Conservation (phyloP, 1,140 invertebrate genomes). For the Tachypleus tridentatus region DNA sequence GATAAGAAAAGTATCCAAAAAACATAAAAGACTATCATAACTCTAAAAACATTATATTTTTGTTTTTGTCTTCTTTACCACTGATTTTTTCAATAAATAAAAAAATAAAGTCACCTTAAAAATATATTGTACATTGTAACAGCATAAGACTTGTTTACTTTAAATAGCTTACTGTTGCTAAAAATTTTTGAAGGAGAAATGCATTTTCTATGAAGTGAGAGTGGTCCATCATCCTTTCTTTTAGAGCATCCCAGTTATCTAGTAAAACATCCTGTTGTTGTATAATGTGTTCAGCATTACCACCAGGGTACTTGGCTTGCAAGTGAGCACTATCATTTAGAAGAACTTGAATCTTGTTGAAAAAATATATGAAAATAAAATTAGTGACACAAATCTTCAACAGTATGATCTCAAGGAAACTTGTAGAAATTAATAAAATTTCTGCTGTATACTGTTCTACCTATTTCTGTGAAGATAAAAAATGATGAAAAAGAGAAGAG, state of each 20-base stretch:
- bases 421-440: too few relatives aligned
- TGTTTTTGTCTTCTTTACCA: too few relatives aligned
- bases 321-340: conserved; percentile 81
- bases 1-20: too few relatives aligned
- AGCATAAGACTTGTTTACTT: conserved; percentile 1
- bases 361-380: too few relatives aligned
- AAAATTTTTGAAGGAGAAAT: conserved; percentile 76
- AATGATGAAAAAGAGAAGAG: conserved; percentile 6
- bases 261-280: conserved; percentile 73
- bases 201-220: conserved; percentile 69
- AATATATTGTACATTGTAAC: conserved; percentile 3
- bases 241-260: conserved; percentile 72
- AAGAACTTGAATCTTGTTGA: conserved; percentile 45
- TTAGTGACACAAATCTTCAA: too few relatives aligned
- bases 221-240: conserved; percentile 67
- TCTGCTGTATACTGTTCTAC: too few relatives aligned
- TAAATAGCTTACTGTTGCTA: conserved; percentile 44
- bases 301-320: conserved; percentile 76
- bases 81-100: too few relatives aligned
- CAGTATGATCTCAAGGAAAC: too few relatives aligned
- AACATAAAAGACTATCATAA: too few relatives aligned
- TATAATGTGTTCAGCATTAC: conserved; percentile 76
- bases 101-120: background rate
- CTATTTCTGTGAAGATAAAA: too few relatives aligned
- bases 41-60: too few relatives aligned